Evolutionary conservation across 1,140 invertebrate genomes (phyloP).

Genomic region (Bombus terrestris): DNA sequence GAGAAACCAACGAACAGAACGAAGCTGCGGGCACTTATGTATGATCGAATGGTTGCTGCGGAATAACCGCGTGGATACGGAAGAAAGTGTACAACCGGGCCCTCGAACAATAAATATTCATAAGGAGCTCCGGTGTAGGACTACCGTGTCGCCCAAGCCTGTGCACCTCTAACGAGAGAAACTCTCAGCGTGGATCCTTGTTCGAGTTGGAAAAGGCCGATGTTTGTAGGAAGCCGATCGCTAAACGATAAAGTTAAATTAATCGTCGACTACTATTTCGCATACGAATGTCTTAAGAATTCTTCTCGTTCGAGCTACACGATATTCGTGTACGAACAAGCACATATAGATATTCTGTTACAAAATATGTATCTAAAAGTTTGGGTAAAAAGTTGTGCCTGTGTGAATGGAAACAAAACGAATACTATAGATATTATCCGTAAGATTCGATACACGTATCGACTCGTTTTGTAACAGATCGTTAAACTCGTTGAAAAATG

Average conservation of each 20-base stretch:
- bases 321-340: neutral
- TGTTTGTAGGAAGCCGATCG: slow-evolving; percentile 18
- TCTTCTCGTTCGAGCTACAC: too few species aligned
- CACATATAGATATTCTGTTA: too few species aligned
- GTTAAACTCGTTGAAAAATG: too few species aligned
- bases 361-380: too few species aligned
- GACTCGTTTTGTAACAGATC: too few species aligned
- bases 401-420: too few species aligned
- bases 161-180: slow-evolving; percentile 30
- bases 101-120: slow-evolving; percentile 70
- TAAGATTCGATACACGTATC: too few species aligned
- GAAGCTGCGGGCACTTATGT: slow-evolving; percentile 48
- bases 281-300: too few species aligned
- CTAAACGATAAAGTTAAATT: slow-evolving; percentile 12
- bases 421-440: too few species aligned
- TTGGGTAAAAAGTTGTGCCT: too few species aligned
- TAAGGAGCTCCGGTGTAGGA: slow-evolving; percentile 51
- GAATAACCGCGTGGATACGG: slow-evolving; percentile 63
- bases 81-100: slow-evolving; percentile 56
- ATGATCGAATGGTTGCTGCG: slow-evolving; percentile 46
- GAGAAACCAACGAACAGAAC: slow-evolving; percentile 55
- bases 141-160: slow-evolving; percentile 9
- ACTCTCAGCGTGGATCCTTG: slow-evolving; percentile 31
- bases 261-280: neutral
- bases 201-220: neutral